Evolutionary conservation across 2,797 vertebrate species (phyloP), one percentile per base, ranked within the genome.

Genomic region (Valencia hispanica): DNA sequence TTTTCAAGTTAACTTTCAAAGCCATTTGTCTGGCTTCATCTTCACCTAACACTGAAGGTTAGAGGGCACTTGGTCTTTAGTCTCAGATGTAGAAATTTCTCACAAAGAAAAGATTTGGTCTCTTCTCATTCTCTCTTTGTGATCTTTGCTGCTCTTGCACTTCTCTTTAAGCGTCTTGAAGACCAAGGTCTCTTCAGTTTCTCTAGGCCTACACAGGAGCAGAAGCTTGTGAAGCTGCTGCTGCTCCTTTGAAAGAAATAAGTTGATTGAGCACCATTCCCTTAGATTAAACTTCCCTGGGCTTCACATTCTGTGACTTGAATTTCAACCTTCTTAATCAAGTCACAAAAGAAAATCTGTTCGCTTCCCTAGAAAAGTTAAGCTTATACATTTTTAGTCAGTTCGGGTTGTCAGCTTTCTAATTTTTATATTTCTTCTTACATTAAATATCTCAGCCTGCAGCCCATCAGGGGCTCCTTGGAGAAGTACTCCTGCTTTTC

Each of bases 381-480:
- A 53, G 34, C 69, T 75, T 41, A 77, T 61, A 2, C 72, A 45
- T 57, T 81, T 75, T 70, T 17, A 75, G 30, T 48, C 69, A 53
- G 4, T 70, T 79, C 0, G 65, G 27, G 55, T 41, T 72, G 61
- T 82, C 68, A 79, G 65, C 30, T 63, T 79, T 63, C 77, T 80
- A 32, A 51, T 73, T 78, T 61, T 70, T 57, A 27, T 6, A 9
- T 73, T 83, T 79, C 43, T 70, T 76, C 50, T 68, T 70, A 36
- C 57, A 68, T 68, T 30, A 36, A 53, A 73, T 68, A 66, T 77
- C 20, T 25, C 36, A 68, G 75, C 75, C 77, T 47, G 22, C 11
- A 75, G 78, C 81, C 85, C 77, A 77, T 84, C 74, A 78, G 9
- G 74, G 43, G 43, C 2, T 72, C 75, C 75, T 68, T 53, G 25